Evolutionary conservation across 1,140 invertebrate species (phyloP).

Genomic region (Drepana arcuata): DNA sequence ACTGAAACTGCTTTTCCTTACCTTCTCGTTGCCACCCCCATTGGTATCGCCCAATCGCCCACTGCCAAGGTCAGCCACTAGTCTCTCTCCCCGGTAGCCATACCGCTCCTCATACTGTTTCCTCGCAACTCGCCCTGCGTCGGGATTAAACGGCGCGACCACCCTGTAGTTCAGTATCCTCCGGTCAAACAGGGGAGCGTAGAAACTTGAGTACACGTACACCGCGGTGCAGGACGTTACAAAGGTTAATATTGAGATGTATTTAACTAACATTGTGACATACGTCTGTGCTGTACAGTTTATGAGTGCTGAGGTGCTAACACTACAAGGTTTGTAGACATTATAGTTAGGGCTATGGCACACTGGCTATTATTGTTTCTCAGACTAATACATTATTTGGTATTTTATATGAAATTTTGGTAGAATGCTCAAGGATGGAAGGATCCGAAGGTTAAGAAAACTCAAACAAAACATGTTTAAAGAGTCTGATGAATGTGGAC

Average conservation of each 20-base stretch:
- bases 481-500: too few relatives aligned
- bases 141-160: slow-evolving; percentile 38
- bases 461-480: too few relatives aligned
- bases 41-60: too few relatives aligned
- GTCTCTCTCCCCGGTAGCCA: slow-evolving; percentile 41
- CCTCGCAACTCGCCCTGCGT: slow-evolving; percentile 29
- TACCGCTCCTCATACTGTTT: slow-evolving; percentile 33
- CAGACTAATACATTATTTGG: too few relatives aligned
- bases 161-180: slow-evolving; percentile 52
- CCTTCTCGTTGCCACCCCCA: too few relatives aligned
- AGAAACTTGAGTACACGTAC: slow-evolving; percentile 52
- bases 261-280: background rate
- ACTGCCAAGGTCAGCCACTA: slow-evolving; percentile 50
- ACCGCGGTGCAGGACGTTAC: slow-evolving; percentile 23
- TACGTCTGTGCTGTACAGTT: background rate
- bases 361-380: too few relatives aligned
- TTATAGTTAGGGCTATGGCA: background rate
- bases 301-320: slow-evolving; percentile 24
- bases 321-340: slow-evolving; percentile 1
- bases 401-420: too few relatives aligned
- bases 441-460: too few relatives aligned
- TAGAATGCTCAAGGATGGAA: too few relatives aligned
- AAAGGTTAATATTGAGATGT: slow-evolving; percentile 11
- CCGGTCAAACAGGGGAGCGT: slow-evolving; percentile 50
- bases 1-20: too few relatives aligned